Evolutionary conservation across 2,888 invertebrate genomes (phyloP).

Genomic region (Drosophila siamana): DNA sequence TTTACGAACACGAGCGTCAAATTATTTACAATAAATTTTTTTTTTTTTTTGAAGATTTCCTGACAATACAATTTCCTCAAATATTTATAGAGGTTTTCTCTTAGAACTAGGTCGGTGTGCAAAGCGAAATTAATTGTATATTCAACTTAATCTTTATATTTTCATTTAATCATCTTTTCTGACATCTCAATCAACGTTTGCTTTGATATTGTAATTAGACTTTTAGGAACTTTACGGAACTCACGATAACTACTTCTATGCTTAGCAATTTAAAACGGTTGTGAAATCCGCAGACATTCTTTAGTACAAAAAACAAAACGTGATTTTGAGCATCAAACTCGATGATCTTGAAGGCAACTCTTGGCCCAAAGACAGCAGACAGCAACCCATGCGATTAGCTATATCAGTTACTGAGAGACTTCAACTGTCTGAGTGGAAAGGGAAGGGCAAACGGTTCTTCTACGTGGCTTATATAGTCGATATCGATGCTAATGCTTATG

Average conservation of each 20-base stretch:
- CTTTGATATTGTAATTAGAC: too few species aligned
- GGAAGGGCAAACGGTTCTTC: constrained; percentile 23
- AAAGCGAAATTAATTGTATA: not conserved
- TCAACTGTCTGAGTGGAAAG: constrained; percentile 8
- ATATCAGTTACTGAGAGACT: not conserved
- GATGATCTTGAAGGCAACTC: not conserved
- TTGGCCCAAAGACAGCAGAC: not conserved
- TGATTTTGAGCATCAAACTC: not conserved
- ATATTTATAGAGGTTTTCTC: not conserved
- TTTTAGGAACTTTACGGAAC: too few species aligned
- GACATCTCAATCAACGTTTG: too few species aligned
- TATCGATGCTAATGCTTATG: not conserved
- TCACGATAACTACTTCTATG: not conserved
- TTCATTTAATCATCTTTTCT: too few species aligned
- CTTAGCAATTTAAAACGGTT: not conserved
- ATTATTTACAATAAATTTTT: not conserved
- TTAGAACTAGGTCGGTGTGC: not conserved
- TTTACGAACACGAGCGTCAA: not conserved
- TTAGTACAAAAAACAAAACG: not conserved
- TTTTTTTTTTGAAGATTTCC: not conserved
- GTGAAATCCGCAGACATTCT: not conserved
- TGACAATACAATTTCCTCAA: not conserved
- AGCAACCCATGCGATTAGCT: not conserved
- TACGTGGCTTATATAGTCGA: not conserved
- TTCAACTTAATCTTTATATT: too few species aligned